A percentile compares a stretch with the other conserved stretches of the same genome.
Conservation (phyloP, 2,888 invertebrate species). For the Sialis fuliginosa region DNA sequence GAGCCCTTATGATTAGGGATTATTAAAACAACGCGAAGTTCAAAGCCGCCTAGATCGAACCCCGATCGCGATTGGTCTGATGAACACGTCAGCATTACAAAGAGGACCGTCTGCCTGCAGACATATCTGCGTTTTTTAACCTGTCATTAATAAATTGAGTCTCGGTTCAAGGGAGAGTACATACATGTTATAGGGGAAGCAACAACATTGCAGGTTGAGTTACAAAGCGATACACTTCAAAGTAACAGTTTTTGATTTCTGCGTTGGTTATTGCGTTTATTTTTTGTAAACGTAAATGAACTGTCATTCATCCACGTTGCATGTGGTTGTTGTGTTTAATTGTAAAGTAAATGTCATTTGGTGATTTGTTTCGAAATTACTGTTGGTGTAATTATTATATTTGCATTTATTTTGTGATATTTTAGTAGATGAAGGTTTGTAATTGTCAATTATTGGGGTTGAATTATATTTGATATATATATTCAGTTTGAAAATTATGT, state of each 20-base stretch:
- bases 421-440: no score
- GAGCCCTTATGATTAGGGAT: slow-evolving; percentile 4
- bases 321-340: background rate
- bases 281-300: background rate
- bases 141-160: slow-evolving; percentile 26
- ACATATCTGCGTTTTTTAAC: slow-evolving; percentile 23
- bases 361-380: no score
- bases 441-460: no score
- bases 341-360: no score
- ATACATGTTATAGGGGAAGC: no score
- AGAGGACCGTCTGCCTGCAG: slow-evolving; percentile 15
- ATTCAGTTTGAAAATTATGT: no score
- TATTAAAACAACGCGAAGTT: slow-evolving; percentile 20
- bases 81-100: background rate
- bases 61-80: slow-evolving; percentile 10
- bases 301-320: background rate
- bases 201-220: no score
- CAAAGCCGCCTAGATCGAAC: slow-evolving; percentile 28
- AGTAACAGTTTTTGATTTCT: no score
- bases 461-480: no score
- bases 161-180: slow-evolving; percentile 10
- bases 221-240: no score
- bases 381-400: no score
- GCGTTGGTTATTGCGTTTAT: background rate
- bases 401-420: no score